Evolutionary conservation across 2,113 vertebrate species (phyloP), one percentile per base, ranked within the genome.

Genomic region (Mellivora capensis): DNA sequence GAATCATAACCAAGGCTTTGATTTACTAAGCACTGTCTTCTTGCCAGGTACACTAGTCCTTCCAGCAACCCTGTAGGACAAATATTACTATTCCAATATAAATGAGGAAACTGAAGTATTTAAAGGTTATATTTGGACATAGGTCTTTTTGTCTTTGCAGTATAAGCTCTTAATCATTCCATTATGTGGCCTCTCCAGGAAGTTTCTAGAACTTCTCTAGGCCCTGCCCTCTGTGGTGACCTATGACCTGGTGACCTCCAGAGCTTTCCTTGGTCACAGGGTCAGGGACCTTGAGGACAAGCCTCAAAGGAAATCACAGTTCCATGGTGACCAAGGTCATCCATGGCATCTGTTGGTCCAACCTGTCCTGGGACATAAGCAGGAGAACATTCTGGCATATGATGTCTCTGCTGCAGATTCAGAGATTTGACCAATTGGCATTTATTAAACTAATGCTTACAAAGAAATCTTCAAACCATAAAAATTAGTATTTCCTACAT

Each of bases 271-370:
- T 64, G 42, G 20, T 39, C 37, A 54, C 6, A 81, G 61, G 18
- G n/a, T 89, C 27, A 49, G 31, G 34, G 57, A 44, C 15, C 42
- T 62, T n/a, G 64, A 77, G 39, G 59, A 80, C 15, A n/a, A 90
- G 7, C 9, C 52, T 89, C 64, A 29, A 44, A 82, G 83, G 37
- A 91, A 62, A n/a, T 49, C 69, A 85, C 29, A 83, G 57, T 10
- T 17, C 34, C 25, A 1, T 10, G 1, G 37, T 59, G 49, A 83
- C 29, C 61, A 80, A 61, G 20, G 13, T 74, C 3, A 7, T 44
- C 57, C 20, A 8, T 1, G 0, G 7, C 4, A 6, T 64, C 52
- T 12, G 4, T 4, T 59, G 31, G 2, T 8, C 54, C 5, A 76
- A 27, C 11, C 62, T 25, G 0, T 21, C 31, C 52, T 34, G 2